Base-by-base conservation (phyloP, 2,113 vertebrate genomes). In the Meleagris gallopavo region DNA sequence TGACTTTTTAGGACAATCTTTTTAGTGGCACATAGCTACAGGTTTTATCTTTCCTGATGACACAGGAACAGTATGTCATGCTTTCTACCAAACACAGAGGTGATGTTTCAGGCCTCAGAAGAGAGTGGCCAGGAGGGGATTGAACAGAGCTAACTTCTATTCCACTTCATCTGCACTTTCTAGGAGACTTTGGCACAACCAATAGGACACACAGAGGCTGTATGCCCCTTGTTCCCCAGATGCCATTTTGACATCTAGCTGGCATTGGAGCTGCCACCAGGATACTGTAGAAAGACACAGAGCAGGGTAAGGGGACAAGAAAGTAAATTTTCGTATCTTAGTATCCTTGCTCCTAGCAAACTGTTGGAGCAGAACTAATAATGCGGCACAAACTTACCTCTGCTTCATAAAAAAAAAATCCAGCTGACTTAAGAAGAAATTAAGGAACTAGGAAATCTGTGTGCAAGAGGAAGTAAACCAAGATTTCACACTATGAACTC, bases 181-280 rank as follows among this genome's bases (percentile, higher is more conserved):
- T 32, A 41, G 43, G 43, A 60, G 85, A 29, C 57, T 79, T 72
- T 24, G 38, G 83, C 79, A 86, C 62, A 41, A 83, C 17, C 80
- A 67, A 4, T 0, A 65, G 34, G 45, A 38, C 32, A 3, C 4
- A 14, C 0, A 24, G 43, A 30, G 36, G 43, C n/a, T 48, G 32
- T 2, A 24, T 2, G 13, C 24, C 14, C 34, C 50, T 46, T 41
- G 38, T 69, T 57, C 38, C 77, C 48, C 50, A 66, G 19, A 14
- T 40, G 50, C 36, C 91, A 15, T 40, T 77, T 30, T 62, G 54
- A 57, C 36, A 61, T 2, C 12, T 8, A 52, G 43, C 24, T 18
- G 43, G 45, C 21, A 13, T 18, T 29, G 46, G 2, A 81, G 32
- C 11, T 83, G 32, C 34, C 76, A 50, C 48, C 19, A 50, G 50